Conservation (phyloP, 2,888 invertebrate species). For the Spodoptera picta region DNA sequence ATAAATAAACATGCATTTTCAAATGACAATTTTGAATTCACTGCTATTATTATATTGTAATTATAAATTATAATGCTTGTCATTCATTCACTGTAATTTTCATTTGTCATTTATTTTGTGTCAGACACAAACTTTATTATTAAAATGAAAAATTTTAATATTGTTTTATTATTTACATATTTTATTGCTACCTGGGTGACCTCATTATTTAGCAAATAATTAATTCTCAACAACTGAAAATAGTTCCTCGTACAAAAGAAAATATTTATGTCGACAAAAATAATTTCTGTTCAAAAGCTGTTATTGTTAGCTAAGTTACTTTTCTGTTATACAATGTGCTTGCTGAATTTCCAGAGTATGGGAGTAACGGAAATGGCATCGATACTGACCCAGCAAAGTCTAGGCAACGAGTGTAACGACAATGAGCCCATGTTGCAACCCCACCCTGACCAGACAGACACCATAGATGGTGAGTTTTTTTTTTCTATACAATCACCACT, state of each 20-base stretch:
- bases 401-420: conserved; percentile 89
- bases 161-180: neutral
- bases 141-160: neutral
- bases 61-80: no score
- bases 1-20: conserved; percentile 18
- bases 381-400: conserved; percentile 89
- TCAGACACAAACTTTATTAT: neutral
- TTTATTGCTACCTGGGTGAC: neutral
- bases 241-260: no score
- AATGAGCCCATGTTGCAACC: conserved; percentile 89
- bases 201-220: no score
- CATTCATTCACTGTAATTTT: neutral
- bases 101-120: neutral
- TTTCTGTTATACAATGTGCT: conserved; percentile 14
- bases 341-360: conserved; percentile 85
- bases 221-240: no score
- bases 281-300: no score
- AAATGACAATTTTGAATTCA: neutral
- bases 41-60: no score
- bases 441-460: conserved; percentile 91
- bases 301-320: no score
- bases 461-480: conserved; percentile 92
- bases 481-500: conserved; percentile 20
- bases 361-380: conserved; percentile 90
- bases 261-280: no score